Evolutionary conservation across 2,797 vertebrate genomes (phyloP).

Genomic region (Platalea minor): DNA sequence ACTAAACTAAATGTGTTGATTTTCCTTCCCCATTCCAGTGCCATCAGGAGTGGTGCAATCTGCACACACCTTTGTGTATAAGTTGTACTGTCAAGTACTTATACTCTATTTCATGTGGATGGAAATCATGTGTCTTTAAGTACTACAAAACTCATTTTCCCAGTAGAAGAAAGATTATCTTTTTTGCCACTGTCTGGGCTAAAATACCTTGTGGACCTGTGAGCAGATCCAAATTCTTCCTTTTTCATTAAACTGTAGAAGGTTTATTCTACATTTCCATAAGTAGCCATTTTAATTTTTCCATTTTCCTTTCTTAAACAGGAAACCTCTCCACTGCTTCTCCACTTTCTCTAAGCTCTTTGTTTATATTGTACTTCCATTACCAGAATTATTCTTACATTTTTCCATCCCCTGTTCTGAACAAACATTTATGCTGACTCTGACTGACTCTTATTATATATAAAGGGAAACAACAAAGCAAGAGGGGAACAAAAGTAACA

Average conservation of each 20-base stretch:
- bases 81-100: neutral
- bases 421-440: constrained; percentile 53
- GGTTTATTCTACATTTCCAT: constrained; percentile 55
- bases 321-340: constrained; percentile 56
- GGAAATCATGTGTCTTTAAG: neutral
- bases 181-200: neutral
- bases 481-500: neutral
- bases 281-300: constrained; percentile 59
- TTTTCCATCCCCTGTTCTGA: constrained; percentile 54
- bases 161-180: neutral
- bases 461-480: constrained; percentile 40
- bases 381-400: constrained; percentile 61
- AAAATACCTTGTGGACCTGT: neutral
- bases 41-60: neutral
- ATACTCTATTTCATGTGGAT: neutral
- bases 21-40: neutral
- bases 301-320: constrained; percentile 66
- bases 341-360: constrained; percentile 60
- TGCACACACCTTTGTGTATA: neutral
- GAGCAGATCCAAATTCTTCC: constrained; percentile 3
- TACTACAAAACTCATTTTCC: neutral
- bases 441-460: neutral
- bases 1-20: neutral
- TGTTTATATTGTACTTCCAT: constrained; percentile 64
- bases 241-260: neutral